These are phyloP conservation scores for Marmota flaviventris DNA, from an alignment of 2,113 vertebrate species.

Conservation along the genomic window DNA sequence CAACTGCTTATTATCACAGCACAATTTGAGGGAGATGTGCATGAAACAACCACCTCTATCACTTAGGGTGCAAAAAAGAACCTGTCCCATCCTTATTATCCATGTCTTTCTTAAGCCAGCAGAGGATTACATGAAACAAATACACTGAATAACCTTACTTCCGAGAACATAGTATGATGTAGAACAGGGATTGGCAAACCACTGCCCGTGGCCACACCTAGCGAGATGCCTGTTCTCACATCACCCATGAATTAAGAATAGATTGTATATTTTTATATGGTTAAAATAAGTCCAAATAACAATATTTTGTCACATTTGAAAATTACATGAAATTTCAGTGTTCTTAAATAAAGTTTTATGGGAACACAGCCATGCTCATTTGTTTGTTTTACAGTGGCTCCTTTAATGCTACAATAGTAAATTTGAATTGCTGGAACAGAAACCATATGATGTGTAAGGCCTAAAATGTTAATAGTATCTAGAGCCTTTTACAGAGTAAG, in stretches of 20 bases:
- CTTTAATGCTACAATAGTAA: neutral
- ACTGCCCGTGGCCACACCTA: neutral
- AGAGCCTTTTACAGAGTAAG: neutral
- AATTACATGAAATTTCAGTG: neutral
- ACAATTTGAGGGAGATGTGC: neutral
- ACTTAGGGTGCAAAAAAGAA: neutral
- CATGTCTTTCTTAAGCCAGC: neutral
- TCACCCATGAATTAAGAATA: neutral
- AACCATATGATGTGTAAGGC: neutral
- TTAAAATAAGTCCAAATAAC: neutral
- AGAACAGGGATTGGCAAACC: neutral
- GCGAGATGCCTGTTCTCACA: neutral
- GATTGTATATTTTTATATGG: conserved; percentile 46
- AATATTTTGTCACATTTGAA: conserved; percentile 20
- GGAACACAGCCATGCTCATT: neutral
- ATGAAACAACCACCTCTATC: neutral
- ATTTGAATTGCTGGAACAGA: neutral
- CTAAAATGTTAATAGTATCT: neutral
- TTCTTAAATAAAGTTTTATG: neutral
- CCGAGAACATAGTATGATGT: too few species aligned
- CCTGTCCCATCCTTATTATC: neutral
- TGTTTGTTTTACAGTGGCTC: neutral
- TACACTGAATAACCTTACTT: neutral
- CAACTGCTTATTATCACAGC: neutral
- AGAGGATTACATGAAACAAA: neutral